Evolutionary conservation across 2,888 invertebrate genomes (phyloP), one percentile per base, ranked within the genome.

Genomic region (Chymomyza fuscimana): DNA sequence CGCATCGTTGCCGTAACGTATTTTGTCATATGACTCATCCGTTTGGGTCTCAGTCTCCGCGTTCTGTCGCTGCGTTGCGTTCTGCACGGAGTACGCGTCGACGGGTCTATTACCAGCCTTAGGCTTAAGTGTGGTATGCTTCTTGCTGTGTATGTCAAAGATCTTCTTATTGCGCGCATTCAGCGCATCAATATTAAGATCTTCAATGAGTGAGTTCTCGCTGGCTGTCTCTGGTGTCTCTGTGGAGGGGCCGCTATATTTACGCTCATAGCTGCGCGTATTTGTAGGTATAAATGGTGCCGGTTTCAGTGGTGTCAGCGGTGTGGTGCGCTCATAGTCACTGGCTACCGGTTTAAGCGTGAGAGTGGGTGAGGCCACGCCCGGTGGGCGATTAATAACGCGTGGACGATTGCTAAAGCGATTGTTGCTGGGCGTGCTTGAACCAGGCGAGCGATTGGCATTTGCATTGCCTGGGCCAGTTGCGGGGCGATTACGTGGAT

Each of bases 161-260:
- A 93, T 90, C 83, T 93, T 93, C 79, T 93, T 93, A 75, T 93
- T 93, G 76, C 93, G 91, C 51, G 92, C 92, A 88, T 92, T 93
- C 22, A 93, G 83, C 9, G 93, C 93, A 81, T 93, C 93, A 46
- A 92, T 91, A 76, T 93, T 92, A 7, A 93, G 86, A 67, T 92
- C 92, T 76, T 92, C 92, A 46, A 91, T 88, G 25, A 90, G 81
- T 7, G 90, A 85, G 29, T 89, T 91, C 66, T 91, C 91, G 65
- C 77, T 77, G 59, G 68, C 72, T n/a, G 69, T 67, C 64, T 89
- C 88, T 12, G 82, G 65, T 19, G 89, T 56, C 64, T 89, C 89
- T 3, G 88, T 89, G 52, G 89, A 89, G 0, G 82, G 83, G 16
- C 86, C 88, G 4, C 81, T 78, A 72, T 91, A 91, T 77, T 91